These are phyloP conservation scores for Xylocopa sonorina DNA, from an alignment of 1,140 invertebrate species.

Conservation along the genomic window DNA sequence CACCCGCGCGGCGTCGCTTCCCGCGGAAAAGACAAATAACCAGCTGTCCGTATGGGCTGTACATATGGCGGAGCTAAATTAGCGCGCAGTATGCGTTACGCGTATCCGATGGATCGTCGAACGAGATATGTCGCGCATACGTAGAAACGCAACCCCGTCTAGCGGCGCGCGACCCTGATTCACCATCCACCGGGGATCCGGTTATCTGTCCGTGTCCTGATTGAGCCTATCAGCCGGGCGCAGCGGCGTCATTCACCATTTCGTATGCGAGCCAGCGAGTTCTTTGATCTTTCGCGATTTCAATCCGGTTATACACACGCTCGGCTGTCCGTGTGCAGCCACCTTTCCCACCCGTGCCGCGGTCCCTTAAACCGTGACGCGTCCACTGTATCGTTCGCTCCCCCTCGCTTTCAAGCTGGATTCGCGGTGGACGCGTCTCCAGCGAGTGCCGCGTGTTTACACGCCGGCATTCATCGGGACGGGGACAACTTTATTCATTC, in stretches of 20 bases:
- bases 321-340: background rate
- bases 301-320: constrained; percentile 75
- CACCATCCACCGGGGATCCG: constrained; percentile 56
- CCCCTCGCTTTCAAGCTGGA: background rate
- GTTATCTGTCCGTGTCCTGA: constrained; percentile 68
- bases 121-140: constrained; percentile 56
- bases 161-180: too few relatives aligned
- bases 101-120: constrained; percentile 65
- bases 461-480: constrained; percentile 24
- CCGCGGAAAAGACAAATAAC: constrained; percentile 49
- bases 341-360: background rate
- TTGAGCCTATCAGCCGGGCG: constrained; percentile 60
- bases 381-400: constrained; percentile 15
- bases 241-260: constrained; percentile 48
- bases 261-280: constrained; percentile 60
- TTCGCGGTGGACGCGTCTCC: constrained; percentile 1
- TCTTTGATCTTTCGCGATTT: constrained; percentile 79
- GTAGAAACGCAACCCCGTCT: too few relatives aligned
- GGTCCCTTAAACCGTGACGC: constrained; percentile 13
- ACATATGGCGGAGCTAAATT: constrained; percentile 59
- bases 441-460: background rate
- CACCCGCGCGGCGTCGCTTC: constrained; percentile 3
- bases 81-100: constrained; percentile 58
- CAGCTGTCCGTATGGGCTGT: constrained; percentile 38
- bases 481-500: constrained; percentile 71